These are phyloP conservation scores for Drosophila prosaltans DNA, from an alignment of 1,140 invertebrate species.

Conservation along the genomic window DNA sequence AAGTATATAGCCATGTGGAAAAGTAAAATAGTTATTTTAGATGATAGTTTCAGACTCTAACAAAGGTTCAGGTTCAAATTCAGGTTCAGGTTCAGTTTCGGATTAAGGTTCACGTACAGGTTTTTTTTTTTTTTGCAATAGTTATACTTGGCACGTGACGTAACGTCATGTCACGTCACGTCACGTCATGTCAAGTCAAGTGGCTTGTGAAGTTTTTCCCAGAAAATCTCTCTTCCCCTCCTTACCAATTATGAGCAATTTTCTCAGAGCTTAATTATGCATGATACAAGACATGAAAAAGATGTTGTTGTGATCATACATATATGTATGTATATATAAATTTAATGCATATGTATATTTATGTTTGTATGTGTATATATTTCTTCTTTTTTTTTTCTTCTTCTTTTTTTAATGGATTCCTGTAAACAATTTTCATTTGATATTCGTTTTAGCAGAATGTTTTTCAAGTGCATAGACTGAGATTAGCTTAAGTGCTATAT, in stretches of 20 bases:
- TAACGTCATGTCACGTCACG: constrained; percentile 44
- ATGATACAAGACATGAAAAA: constrained; percentile 58
- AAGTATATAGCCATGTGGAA: too few species aligned
- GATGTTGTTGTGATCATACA: constrained; percentile 28
- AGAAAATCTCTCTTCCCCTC: constrained; percentile 45
- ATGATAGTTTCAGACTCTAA: too few species aligned
- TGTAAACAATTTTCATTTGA: constrained; percentile 64
- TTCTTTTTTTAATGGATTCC: constrained; percentile 59
- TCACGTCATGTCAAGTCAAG: constrained; percentile 19
- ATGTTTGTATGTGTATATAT: constrained; percentile 33
- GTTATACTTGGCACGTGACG: constrained; percentile 60
- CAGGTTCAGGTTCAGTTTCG: too few species aligned
- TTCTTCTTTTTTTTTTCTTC: neutral
- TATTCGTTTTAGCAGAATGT: constrained; percentile 38
- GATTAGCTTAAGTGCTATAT: constrained; percentile 56
- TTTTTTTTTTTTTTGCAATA: too few species aligned
- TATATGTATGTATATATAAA: constrained; percentile 27
- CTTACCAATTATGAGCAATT: constrained; percentile 60
- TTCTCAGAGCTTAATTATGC: constrained; percentile 33
- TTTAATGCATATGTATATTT: constrained; percentile 1
- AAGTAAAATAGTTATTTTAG: too few species aligned
- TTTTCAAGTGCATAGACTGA: constrained; percentile 47
- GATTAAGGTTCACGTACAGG: too few species aligned
- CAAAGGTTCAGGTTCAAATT: too few species aligned
- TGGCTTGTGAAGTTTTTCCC: constrained; percentile 44